Evolutionary conservation across 2,113 vertebrate species (phyloP).

Genomic region (Podiceps cristatus): DNA sequence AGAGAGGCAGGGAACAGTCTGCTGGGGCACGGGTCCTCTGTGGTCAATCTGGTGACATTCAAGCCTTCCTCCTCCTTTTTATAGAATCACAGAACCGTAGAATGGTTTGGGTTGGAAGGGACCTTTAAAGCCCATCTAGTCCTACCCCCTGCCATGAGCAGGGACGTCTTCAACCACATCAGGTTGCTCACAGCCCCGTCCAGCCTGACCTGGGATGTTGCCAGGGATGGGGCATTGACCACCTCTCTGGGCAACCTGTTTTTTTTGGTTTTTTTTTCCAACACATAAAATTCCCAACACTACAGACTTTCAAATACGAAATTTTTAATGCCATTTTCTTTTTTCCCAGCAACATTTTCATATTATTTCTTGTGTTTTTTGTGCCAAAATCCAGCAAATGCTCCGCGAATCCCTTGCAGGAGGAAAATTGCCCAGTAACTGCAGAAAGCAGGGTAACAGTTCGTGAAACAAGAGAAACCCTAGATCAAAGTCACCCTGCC

Average conservation of each 20-base stretch:
- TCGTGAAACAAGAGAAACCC: background rate
- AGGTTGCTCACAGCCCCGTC: accelerated
- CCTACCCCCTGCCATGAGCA: background rate
- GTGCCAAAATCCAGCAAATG: background rate
- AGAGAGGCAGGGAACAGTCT: background rate
- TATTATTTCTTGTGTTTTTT: background rate
- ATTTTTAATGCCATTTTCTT: background rate
- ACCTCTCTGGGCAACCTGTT: background rate
- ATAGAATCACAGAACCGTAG: background rate
- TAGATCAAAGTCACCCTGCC: background rate
- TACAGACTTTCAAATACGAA: background rate
- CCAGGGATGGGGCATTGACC: background rate
- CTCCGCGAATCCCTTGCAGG: background rate
- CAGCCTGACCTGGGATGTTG: background rate
- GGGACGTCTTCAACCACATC: background rate
- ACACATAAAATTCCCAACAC: accelerated
- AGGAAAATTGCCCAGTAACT: background rate
- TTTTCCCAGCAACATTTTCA: background rate
- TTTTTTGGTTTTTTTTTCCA: background rate
- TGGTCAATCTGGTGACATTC: background rate
- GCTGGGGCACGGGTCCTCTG: background rate
- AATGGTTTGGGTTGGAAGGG: background rate
- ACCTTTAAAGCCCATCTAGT: background rate
- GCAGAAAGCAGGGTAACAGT: background rate
- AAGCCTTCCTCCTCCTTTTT: background rate